Conservation (phyloP, 2,888 invertebrate genomes). For the Boloria selene region DNA sequence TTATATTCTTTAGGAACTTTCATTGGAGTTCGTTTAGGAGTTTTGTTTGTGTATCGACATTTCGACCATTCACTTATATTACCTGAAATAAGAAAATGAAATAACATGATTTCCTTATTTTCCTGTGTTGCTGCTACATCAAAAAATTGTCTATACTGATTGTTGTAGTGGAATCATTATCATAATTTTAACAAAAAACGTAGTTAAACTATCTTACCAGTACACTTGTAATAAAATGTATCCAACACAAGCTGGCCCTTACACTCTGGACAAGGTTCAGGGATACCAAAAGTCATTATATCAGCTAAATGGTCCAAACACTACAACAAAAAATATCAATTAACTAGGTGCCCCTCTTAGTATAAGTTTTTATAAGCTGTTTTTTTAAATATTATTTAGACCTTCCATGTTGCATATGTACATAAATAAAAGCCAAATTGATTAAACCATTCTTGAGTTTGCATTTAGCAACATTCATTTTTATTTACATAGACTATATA, state of each 20-base stretch:
- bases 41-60: conserved; percentile 87
- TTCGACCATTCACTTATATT: conserved; percentile 94
- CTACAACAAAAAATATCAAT: conserved; percentile 61
- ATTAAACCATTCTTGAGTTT: too few relatives aligned
- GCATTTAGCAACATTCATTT: too few relatives aligned
- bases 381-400: too few relatives aligned
- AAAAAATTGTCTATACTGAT: too few relatives aligned
- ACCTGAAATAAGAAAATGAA: conserved; percentile 52
- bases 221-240: conserved; percentile 92
- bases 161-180: too few relatives aligned
- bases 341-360: too few relatives aligned
- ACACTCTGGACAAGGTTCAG: conserved; percentile 90
- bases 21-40: conserved; percentile 88
- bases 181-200: background rate
- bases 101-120: background rate
- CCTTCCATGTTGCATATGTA: too few relatives aligned
- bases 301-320: conserved; percentile 91
- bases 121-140: too few relatives aligned
- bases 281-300: conserved; percentile 93
- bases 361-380: too few relatives aligned
- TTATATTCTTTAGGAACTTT: conserved; percentile 85
- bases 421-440: too few relatives aligned
- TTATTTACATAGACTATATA: too few relatives aligned
- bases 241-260: conserved; percentile 87
- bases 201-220: conserved; percentile 73